Percentiles rank a stretch among this genome's conserved stretches.
Conservation (phyloP, 2,113 vertebrate genomes). For the Perca flavescens region DNA sequence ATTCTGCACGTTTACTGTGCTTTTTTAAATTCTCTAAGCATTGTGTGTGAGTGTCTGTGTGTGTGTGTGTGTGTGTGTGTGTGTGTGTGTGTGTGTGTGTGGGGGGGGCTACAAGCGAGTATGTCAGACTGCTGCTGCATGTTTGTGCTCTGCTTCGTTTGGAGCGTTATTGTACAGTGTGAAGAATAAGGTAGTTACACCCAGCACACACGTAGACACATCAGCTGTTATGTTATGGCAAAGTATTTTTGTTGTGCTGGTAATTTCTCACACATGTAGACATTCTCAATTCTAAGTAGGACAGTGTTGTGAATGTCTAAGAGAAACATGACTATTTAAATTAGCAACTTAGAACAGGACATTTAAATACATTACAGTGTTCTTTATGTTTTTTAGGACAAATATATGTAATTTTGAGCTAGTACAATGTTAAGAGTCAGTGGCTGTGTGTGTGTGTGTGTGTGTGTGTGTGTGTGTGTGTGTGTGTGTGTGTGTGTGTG, state of each 20-base stretch:
- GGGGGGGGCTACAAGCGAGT: neutral
- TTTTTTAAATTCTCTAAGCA: neutral
- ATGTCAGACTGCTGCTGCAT: neutral
- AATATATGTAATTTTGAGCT: too few relatives aligned
- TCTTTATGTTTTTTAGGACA: neutral
- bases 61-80: too few relatives aligned
- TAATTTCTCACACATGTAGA: slow-evolving; percentile 28
- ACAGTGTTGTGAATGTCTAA: neutral
- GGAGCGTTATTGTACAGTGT: slow-evolving; percentile 39
- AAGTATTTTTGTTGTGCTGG: slow-evolving; percentile 29
- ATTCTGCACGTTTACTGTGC: neutral
- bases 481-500: slow-evolving; percentile 8
- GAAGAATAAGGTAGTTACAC: slow-evolving; percentile 68
- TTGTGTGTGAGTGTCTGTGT: neutral
- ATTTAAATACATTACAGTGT: neutral
- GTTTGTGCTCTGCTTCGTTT: slow-evolving; percentile 37
- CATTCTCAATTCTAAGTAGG: neutral
- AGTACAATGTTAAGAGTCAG: neutral
- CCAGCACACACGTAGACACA: slow-evolving; percentile 40
- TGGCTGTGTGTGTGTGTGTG: slow-evolving; percentile 18
- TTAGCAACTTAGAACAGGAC: neutral
- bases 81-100: neutral
- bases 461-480: slow-evolving; percentile 3
- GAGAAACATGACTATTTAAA: neutral
- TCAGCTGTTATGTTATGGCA: slow-evolving; percentile 32